A percentile compares a stretch with the other conserved stretches of the same genome.
phyloP scores from a whole-genome alignment of 2,113 vertebrate species.

The cat (Felis catus) region F.catus_Fca126_mat1.0 CM031416.1:142953001-142953500 shows the following conservation, averaged over 20 bases:
- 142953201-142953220: background rate
- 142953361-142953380: background rate
- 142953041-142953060: background rate
- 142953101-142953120: background rate
- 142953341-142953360: background rate
- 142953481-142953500: background rate
- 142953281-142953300: background rate
- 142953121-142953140: background rate
- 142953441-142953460: background rate
- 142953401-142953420: background rate
- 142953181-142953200: background rate
- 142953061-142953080: background rate
- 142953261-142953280: background rate
- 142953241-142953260: background rate
- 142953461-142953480: background rate
- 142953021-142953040: background rate
- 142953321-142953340: background rate
- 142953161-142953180: fast-evolving
- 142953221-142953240: no score
- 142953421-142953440: background rate
- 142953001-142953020: background rate
- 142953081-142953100: background rate
- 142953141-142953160: background rate
- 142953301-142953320: background rate
- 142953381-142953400: background rate